These are phyloP conservation scores for Mythimna ferrago DNA, from an alignment of 2,888 invertebrate genomes.

Conservation along the genomic window DNA sequence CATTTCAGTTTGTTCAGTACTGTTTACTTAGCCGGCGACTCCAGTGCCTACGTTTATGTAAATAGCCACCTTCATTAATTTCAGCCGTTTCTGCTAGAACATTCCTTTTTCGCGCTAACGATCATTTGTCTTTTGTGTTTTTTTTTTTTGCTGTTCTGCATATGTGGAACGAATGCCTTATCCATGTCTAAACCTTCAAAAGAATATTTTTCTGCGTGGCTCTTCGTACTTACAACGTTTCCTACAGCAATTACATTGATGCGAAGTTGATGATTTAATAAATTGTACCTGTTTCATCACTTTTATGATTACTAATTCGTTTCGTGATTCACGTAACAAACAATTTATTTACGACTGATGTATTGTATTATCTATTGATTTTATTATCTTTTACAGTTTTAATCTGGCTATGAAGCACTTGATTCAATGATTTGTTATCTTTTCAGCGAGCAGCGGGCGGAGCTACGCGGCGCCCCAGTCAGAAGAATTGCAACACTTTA, in stretches of 20 bases:
- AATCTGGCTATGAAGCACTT: constrained; percentile 20
- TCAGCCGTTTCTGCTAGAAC: constrained; percentile 31
- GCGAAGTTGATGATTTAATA: constrained; percentile 27
- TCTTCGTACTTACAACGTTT: background rate
- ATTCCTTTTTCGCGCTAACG: constrained; percentile 39
- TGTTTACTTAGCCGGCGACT: constrained; percentile 42
- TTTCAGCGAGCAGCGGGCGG: constrained; percentile 80
- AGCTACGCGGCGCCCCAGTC: constrained; percentile 82
- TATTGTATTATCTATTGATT: constrained; percentile 47
- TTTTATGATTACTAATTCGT: constrained; percentile 13
- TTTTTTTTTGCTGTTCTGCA: background rate
- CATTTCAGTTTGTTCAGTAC: constrained; percentile 38
- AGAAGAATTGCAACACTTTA: constrained; percentile 77
- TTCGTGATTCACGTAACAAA: constrained; percentile 31
- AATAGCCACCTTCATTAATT: constrained; percentile 44
- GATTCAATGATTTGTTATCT: constrained; percentile 47
- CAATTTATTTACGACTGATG: constrained; percentile 7
- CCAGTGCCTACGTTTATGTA: constrained; percentile 44
- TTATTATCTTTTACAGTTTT: constrained; percentile 16
- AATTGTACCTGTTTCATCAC: constrained; percentile 34
- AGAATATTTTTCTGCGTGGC: background rate
- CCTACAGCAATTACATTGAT: constrained; percentile 1
- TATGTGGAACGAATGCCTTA: constrained; percentile 1
- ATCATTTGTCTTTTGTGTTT: constrained; percentile 12
- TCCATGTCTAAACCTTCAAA: background rate